These are phyloP conservation scores for Mobula hypostoma DNA, from an alignment of 2,113 vertebrate species.

Conservation along the genomic window DNA sequence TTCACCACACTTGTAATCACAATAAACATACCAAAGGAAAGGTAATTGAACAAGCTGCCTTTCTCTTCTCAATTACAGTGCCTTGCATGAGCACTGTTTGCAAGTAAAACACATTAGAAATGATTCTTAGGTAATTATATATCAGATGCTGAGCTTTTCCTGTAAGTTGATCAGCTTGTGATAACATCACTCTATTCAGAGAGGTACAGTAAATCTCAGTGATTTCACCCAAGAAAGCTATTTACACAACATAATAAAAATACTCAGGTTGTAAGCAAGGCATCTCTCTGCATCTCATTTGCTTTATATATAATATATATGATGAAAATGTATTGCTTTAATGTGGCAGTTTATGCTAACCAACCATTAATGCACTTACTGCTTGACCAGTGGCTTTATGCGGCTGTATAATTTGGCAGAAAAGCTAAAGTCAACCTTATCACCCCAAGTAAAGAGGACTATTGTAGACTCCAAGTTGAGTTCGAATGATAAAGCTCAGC, in stretches of 20 bases:
- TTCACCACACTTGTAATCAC: neutral
- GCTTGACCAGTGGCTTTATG: neutral
- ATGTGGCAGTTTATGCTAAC: neutral
- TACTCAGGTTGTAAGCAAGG: neutral
- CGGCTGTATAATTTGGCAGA: neutral
- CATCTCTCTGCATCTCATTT: neutral
- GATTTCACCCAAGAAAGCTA: neutral
- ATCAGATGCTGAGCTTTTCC: too few species aligned
- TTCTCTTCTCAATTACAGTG: neutral
- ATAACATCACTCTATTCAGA: neutral
- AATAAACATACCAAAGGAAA: neutral
- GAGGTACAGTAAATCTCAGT: neutral
- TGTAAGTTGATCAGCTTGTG: neutral
- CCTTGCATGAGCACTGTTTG: neutral
- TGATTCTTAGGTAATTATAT: neutral
- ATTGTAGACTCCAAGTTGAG: neutral
- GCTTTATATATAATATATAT: neutral
- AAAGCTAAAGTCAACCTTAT: neutral
- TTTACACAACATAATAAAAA: neutral
- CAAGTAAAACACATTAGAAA: neutral
- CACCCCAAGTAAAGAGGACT: neutral
- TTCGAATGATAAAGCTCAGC: neutral
- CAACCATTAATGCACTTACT: neutral
- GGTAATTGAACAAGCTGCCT: neutral
- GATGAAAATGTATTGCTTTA: neutral